Evolutionary conservation across 2,888 invertebrate species (phyloP), one percentile per base, ranked within the genome.

Genomic region (Allophyes oxyacanthae): DNA sequence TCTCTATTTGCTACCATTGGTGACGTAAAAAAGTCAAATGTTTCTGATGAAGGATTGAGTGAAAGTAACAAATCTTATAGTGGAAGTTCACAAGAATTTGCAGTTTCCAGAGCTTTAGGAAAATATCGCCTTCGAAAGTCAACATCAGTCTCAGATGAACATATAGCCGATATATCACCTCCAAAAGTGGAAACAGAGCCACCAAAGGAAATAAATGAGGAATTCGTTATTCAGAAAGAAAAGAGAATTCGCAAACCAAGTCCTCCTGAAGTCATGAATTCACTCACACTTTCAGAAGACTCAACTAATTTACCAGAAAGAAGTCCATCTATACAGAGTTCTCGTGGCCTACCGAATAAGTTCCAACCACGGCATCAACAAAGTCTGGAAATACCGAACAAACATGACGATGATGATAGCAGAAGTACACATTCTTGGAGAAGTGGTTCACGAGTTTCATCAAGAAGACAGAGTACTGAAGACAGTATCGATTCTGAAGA

Each of bases 401-500:
- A 95, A 64, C 95, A 95, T 49, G 97, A 96, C 59, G 97, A 98
- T 69, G 98, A 98, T 61, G 98, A 98, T 78, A 97, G 96, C 75
- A 95, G 96, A 74, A 98, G 98, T 83, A 98, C 97, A 2, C 97
- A 98, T 90, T 98, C 98, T 0, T 97, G 97, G 95, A 95, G 98
- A 73, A 98, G 98, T 77, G 96, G 97, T 0, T 98, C 98, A 0
- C 94, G 97, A 72, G 97, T 97, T 0, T 98, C 98, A 1, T 98
- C 98, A 0, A 94, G 98, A 70, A 95, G 98, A 46, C 98, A 98
- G 89, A 98, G 98, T 81, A 98, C 98, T 0, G 98, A 98, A 90
- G 98, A 98, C 77, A 98, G 98, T 78, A 98, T 98, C 55, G 98
- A 98, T 85, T 98, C 97, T 25, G 98, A 98, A 89, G 98, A 98